Conservation (phyloP, 2,797 vertebrate species). For the Scleropages formosus region DNA sequence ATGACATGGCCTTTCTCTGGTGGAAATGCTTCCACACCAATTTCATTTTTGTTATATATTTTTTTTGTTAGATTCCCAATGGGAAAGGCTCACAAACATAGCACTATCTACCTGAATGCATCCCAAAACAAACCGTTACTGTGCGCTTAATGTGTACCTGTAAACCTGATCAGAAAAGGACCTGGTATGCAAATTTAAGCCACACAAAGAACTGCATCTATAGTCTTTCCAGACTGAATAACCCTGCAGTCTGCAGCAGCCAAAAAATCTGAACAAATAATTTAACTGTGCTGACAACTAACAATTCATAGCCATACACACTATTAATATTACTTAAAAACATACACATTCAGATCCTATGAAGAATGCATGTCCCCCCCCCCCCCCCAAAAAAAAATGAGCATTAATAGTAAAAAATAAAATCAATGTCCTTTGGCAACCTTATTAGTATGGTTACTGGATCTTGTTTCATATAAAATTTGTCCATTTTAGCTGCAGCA, state of each 20-base stretch:
- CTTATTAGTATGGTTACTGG: slow-evolving; percentile 16
- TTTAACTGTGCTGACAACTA: not conserved
- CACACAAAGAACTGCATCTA: not conserved
- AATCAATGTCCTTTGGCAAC: slow-evolving; percentile 23
- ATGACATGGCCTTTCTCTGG: too few relatives aligned
- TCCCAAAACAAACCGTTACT: too few relatives aligned
- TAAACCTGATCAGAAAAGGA: not conserved
- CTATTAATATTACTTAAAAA: not conserved
- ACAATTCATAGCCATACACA: not conserved
- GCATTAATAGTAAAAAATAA: slow-evolving; percentile 9
- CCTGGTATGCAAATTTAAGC: not conserved
- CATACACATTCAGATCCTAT: too few relatives aligned
- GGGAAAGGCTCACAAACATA: too few relatives aligned
- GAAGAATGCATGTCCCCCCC: too few relatives aligned
- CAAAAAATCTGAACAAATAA: not conserved
- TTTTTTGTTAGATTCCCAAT: too few relatives aligned
- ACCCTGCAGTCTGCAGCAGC: not conserved
- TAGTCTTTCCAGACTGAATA: not conserved
- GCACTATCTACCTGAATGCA: too few relatives aligned
- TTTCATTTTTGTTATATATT: too few relatives aligned
- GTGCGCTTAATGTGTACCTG: not conserved
- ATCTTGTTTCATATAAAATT: slow-evolving; percentile 17
- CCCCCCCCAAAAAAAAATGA: too few relatives aligned
- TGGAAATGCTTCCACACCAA: too few relatives aligned
- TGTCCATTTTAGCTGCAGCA: not conserved